phyloP scores from a whole-genome alignment of 1,140 invertebrate species.

The Magallana ariakensis region DNA sequence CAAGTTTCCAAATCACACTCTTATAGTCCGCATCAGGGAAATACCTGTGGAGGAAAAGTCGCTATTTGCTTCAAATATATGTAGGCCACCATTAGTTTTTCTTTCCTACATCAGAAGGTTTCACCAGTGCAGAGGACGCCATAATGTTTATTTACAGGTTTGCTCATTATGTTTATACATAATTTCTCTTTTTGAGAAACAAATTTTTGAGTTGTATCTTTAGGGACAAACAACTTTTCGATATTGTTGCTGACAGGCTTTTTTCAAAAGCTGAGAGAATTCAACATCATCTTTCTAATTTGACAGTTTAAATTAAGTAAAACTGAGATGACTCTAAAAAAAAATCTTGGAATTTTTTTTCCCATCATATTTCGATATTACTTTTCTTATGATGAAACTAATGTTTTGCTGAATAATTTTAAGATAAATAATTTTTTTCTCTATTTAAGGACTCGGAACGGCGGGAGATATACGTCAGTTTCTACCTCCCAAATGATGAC shows the following conservation, averaged over 20 bases:
- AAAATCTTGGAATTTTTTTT: too few species aligned
- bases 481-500: background rate
- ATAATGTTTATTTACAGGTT: slow-evolving; percentile 6
- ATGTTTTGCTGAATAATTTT: too few species aligned
- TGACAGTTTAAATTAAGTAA: too few species aligned
- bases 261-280: too few species aligned
- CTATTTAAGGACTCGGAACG: background rate
- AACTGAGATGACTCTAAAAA: too few species aligned
- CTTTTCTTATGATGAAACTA: too few species aligned
- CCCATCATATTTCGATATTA: too few species aligned
- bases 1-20: background rate
- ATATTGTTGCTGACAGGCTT: too few species aligned
- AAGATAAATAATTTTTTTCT: background rate
- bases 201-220: too few species aligned
- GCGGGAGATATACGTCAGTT: background rate
- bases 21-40: background rate
- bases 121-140: background rate
- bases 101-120: background rate
- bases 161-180: background rate
- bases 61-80: background rate
- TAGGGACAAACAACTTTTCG: too few species aligned
- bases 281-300: too few species aligned
- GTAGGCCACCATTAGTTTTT: background rate
- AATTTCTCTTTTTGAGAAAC: too few species aligned
- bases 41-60: background rate